Base-by-base conservation (phyloP, 2,797 vertebrate genomes). In the Esox lucius region DNA sequence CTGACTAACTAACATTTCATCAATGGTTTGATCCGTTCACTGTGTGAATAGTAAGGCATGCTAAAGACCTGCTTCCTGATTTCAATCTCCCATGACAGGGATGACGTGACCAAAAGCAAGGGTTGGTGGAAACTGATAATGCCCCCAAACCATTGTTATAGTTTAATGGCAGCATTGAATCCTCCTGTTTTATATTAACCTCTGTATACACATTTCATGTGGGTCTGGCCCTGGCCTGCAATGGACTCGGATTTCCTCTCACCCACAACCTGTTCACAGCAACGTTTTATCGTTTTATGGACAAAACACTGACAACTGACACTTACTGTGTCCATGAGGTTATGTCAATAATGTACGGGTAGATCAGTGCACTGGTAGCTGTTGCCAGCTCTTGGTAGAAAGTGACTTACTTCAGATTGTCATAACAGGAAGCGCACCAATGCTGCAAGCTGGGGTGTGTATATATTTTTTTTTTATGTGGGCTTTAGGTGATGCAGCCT, bases 1-100 rank as follows among this genome's bases (percentile, higher is more conserved):
- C n/a, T n/a, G n/a, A n/a, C n/a, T n/a, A n/a, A n/a, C n/a, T n/a
- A n/a, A n/a, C n/a, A n/a, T 75, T 83, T 69, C 77, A 72, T 82
- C 77, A 9, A 82, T 86, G 88, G 81, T 86, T 87, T 88, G 86
- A n/a, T n/a, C n/a, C n/a, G n/a, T n/a, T n/a, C n/a, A n/a, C n/a
- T n/a, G n/a, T n/a, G n/a, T 59, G 3, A 28, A 46, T 22, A 53
- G 9, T 69, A 22, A 49, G 15, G 39, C 42, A 16, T 16, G 24
- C 13, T 69, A 24, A 48, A 46, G 68, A 12, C 46, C 33, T 75
- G 68, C 79, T 68, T 51, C n/a, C 5, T 42, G 26, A 68, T 72
- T 62, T 74, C 78, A 72, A 64, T 77, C 75, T 68, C 68, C 73
- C 75, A 66, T 11, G 66, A 31, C 78, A 73, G 48, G 9, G 70